Conservation (phyloP, 2,888 invertebrate genomes). For the Alsophila aescularia region DNA sequence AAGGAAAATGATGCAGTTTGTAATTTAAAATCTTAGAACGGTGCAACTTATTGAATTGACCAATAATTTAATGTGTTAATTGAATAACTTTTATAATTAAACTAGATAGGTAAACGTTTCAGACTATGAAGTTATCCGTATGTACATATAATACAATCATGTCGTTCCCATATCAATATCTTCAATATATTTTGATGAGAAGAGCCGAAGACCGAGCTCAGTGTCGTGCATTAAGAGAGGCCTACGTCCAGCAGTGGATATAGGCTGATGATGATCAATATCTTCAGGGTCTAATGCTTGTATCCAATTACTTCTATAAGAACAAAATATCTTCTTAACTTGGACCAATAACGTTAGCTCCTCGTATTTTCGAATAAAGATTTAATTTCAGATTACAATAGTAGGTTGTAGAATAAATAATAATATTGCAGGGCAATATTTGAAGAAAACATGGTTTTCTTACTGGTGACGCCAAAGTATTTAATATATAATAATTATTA, state of each 20-base stretch:
- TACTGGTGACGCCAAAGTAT: too few species aligned
- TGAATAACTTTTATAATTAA: conserved; percentile 9
- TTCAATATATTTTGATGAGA: too few species aligned
- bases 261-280: too few species aligned
- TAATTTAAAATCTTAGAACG: too few species aligned
- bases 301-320: conserved; percentile 68
- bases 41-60: not conserved
- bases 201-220: too few species aligned
- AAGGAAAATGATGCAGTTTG: too few species aligned
- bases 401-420: conserved; percentile 42
- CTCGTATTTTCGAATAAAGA: conserved; percentile 66
- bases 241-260: too few species aligned
- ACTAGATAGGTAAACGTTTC: conserved; percentile 27
- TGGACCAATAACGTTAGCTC: conserved; percentile 57
- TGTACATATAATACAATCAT: conserved; percentile 64
- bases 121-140: conserved; percentile 33
- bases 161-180: conserved; percentile 59
- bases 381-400: conserved; percentile 73
- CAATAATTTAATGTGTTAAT: not conserved
- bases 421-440: not conserved
- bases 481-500: too few species aligned
- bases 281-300: conserved; percentile 59
- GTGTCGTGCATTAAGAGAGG: too few species aligned
- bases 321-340: conserved; percentile 66
- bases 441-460: not conserved